Evolutionary conservation across 1,140 invertebrate species (phyloP).

Genomic region (Plectrocnemia conspersa): DNA sequence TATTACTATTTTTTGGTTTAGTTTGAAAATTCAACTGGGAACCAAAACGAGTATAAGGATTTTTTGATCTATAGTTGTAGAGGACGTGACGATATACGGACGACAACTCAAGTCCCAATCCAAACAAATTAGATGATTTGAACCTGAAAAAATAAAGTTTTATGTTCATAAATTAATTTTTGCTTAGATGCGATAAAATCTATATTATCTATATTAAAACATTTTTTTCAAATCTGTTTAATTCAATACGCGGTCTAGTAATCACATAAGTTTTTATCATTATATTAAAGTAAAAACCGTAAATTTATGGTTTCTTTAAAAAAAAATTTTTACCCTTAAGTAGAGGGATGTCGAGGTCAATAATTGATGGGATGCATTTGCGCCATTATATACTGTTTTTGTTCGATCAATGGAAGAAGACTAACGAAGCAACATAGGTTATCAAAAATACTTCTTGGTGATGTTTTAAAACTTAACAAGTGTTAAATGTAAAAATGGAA

Average conservation of each 20-base stretch:
- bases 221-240: no score
- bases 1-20: not conserved
- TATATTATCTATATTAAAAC: not conserved
- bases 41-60: slow-evolving; percentile 60
- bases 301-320: no score
- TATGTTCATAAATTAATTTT: not conserved
- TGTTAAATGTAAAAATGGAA: no score
- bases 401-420: no score
- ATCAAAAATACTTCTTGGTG: not conserved
- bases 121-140: slow-evolving; percentile 60
- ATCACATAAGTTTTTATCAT: no score
- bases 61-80: slow-evolving; percentile 60
- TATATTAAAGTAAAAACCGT: no score
- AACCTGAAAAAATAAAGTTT: slow-evolving; percentile 42
- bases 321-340: not conserved
- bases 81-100: slow-evolving; percentile 79
- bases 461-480: no score
- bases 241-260: no score
- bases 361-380: no score
- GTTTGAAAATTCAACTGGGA: slow-evolving; percentile 10
- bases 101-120: slow-evolving; percentile 70
- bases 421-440: no score
- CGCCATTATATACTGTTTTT: no score
- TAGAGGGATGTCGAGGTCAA: not conserved
- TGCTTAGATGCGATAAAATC: not conserved